Base-by-base conservation (phyloP, 2,888 invertebrate species). In the Xestia c-nigrum region DNA sequence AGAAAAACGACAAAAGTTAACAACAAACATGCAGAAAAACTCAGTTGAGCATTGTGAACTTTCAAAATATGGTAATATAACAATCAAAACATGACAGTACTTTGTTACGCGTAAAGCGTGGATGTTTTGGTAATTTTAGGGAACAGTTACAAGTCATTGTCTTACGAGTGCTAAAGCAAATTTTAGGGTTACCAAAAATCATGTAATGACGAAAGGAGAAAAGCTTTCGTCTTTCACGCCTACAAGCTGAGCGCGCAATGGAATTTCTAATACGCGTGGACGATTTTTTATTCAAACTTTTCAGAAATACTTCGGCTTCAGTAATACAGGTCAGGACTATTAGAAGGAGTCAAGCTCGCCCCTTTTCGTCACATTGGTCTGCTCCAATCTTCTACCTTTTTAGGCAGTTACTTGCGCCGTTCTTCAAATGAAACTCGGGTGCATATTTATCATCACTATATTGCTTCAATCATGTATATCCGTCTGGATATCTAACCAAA, bases 121-220 rank as follows among this genome's bases (percentile, higher is more conserved):
- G 59, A 73, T 65, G 40, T 84, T 80, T 76, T 63, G 31, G 74
- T 78, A 55, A 69, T 68, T 76, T 70, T 61, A 31, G 57, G 40
- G 40, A 40, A 85, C 72, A 72, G 79, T 79, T 84, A 75, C 63
- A 76, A 78, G 69, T 80, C 72, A 85, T 80, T 83, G 75, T 47
- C 21, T 82, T 72, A 52, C 59, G 50, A 78, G 38, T 59, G 55
- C 31, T 61, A 43, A 24, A 64, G 46, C 38, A 40, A 31, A 57
- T 1, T 66, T 12, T 67, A 75, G 69, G 80, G 86, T 24, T 81
- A 65, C 19, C 76, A 52, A 59, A 72, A 19, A 38, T 7, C 24
- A 59, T 19, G 21, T 21, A n/a, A 71, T 40, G 24, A 47, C 2
- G 21, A 31, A 38, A 43, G 16, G 1, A 46, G 19, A 72, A n/a